Conservation (phyloP, 2,888 invertebrate genomes). For the Amitus sp. region DNA sequence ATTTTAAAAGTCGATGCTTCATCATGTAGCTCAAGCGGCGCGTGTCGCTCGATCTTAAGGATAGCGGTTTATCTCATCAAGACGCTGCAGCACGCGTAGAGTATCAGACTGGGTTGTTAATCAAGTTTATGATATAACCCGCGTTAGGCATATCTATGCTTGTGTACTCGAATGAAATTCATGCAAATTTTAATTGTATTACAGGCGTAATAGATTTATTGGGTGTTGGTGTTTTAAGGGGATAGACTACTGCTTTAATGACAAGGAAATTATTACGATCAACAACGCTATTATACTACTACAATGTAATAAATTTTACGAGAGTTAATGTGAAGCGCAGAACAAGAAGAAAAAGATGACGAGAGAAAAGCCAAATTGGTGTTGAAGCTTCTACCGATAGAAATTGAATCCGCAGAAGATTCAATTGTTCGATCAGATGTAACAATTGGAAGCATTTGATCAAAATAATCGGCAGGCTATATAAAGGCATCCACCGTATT, state of each 20-base stretch:
- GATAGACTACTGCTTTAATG: not conserved
- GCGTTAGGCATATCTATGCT: not conserved
- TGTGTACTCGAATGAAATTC: not conserved
- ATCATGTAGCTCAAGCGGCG: slow-evolving; percentile 1
- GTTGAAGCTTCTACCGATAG: not conserved
- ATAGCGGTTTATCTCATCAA: slow-evolving; percentile 10
- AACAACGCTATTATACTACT: not conserved
- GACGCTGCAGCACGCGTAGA: slow-evolving; percentile 1
- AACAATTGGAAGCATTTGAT: not conserved
- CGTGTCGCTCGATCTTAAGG: not conserved
- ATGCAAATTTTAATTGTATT: not conserved
- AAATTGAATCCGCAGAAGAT: not conserved
- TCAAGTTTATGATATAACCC: not conserved
- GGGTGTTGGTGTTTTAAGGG: not conserved
- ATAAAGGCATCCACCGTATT: slow-evolving; percentile 3
- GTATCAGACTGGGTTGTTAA: not conserved
- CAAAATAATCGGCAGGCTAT: not conserved
- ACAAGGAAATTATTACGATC: not conserved
- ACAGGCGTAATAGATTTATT: slow-evolving; percentile 1
- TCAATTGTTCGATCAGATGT: slow-evolving; percentile 9
- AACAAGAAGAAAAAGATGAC: too few species aligned
- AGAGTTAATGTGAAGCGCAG: not conserved
- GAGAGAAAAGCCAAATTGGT: not conserved
- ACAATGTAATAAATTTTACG: not conserved
- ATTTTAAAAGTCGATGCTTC: slow-evolving; percentile 5